phyloP scores from a whole-genome alignment of 2,888 invertebrate genomes.

The Megastigmus dorsalis region DNA sequence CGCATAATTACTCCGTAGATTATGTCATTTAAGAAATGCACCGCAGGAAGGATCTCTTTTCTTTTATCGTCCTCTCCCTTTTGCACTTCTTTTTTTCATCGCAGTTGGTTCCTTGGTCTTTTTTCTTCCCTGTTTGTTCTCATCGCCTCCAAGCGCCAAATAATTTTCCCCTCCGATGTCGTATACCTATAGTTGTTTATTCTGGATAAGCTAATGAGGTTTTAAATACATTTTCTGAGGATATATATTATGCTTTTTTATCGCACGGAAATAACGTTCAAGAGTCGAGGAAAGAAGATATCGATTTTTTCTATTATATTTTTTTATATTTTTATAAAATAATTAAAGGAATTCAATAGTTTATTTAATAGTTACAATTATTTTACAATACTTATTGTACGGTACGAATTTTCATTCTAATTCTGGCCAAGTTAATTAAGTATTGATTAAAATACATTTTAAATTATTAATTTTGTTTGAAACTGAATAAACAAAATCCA shows the following conservation, averaged over 20 bases:
- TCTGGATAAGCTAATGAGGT: conserved; percentile 19
- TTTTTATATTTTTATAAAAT: no score
- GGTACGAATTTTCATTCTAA: no score
- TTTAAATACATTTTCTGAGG: conserved; percentile 9
- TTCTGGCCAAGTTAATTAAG: no score
- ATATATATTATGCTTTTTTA: conserved; percentile 2
- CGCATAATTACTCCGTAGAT: conserved; percentile 9
- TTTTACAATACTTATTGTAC: no score
- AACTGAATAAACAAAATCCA: no score
- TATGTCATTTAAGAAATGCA: conserved; percentile 11
- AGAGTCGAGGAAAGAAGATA: no score
- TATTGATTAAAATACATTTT: no score
- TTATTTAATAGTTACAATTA: no score
- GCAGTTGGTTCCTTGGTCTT: background rate
- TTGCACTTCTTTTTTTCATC: background rate
- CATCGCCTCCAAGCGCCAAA: background rate
- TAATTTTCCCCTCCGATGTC: background rate
- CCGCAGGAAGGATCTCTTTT: background rate
- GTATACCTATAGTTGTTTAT: background rate
- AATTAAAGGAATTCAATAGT: no score
- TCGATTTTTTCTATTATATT: no score
- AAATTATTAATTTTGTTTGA: no score
- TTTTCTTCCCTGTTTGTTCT: no score
- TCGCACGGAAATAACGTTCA: background rate
- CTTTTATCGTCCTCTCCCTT: background rate